Conservation (phyloP, 1,140 invertebrate species). For the Caerostris darwini region DNA sequence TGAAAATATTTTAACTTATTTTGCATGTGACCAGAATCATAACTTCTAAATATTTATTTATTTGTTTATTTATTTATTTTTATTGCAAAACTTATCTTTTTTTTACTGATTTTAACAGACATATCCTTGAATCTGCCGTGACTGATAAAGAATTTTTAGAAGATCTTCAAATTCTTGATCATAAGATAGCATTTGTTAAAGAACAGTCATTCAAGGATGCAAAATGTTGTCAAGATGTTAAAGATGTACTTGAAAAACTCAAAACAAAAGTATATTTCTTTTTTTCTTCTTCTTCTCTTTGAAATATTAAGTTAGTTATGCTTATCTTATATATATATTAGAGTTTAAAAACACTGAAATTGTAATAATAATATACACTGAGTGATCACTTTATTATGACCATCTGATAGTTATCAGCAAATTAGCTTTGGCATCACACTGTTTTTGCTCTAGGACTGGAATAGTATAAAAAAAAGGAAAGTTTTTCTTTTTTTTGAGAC, state of each 20-base stretch:
- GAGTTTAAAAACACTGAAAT: neutral
- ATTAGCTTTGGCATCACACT: neutral
- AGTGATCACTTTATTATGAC: neutral
- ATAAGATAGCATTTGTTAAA: slow-evolving; percentile 98
- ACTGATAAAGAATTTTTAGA: slow-evolving; percentile 96
- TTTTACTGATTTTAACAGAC: slow-evolving; percentile 84
- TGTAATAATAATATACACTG: neutral
- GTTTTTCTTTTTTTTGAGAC: neutral
- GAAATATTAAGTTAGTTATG: neutral
- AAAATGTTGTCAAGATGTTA: slow-evolving; percentile 95
- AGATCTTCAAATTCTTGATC: slow-evolving; percentile 94
- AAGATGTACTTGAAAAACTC: slow-evolving; percentile 96
- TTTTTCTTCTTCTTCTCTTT: too few relatives aligned
- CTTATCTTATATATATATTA: neutral
- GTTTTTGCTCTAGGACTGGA: neutral
- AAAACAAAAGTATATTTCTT: slow-evolving; percentile 88
- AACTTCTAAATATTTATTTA: neutral
- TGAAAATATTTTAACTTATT: slow-evolving; percentile 32
- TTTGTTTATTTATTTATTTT: too few relatives aligned
- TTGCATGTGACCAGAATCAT: neutral
- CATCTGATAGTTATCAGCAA: neutral
- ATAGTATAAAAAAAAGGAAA: neutral
- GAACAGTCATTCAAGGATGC: slow-evolving; percentile 98
- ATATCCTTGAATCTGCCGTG: slow-evolving; percentile 95
- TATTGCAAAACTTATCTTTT: neutral